Conservation (phyloP, 2,888 invertebrate genomes). For the Leptopterna dolabrata region DNA sequence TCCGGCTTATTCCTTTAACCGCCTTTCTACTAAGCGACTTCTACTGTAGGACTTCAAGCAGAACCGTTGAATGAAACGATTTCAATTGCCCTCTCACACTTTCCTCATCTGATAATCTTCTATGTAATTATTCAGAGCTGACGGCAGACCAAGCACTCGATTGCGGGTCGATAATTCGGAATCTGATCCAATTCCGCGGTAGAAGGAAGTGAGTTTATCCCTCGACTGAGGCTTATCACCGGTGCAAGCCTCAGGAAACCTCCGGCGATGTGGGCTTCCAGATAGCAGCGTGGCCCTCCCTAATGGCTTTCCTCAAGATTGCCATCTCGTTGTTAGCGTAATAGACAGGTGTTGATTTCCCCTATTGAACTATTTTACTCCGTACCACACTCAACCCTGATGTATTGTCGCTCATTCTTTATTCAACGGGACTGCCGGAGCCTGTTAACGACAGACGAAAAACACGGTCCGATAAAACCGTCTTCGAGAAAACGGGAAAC, state of each 20-base stretch:
- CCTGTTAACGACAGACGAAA: constrained; percentile 31
- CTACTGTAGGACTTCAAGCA: no score
- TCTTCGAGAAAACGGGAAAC: constrained; percentile 15
- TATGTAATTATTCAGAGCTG: not conserved
- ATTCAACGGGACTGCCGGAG: constrained; percentile 21
- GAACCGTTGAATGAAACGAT: no score
- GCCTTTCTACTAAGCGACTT: no score
- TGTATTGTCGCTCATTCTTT: constrained; percentile 21
- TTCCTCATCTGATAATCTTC: not conserved
- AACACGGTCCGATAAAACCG: not conserved
- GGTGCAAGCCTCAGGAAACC: no score
- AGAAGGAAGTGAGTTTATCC: constrained; percentile 8
- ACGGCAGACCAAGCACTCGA: not conserved
- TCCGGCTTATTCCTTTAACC: no score
- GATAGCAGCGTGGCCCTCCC: not conserved
- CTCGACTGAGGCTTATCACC: not conserved
- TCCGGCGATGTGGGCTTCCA: not conserved
- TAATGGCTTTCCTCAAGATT: constrained; percentile 26
- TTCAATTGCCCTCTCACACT: not conserved
- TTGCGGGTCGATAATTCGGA: not conserved
- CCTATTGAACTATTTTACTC: constrained; percentile 47
- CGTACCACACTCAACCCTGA: not conserved
- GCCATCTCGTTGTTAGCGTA: constrained; percentile 51
- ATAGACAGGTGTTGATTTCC: constrained; percentile 49
- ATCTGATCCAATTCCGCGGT: constrained; percentile 5